These are phyloP conservation scores for Prunella fulvescens DNA, from an alignment of 2,113 vertebrate species.

Conservation along the genomic window DNA sequence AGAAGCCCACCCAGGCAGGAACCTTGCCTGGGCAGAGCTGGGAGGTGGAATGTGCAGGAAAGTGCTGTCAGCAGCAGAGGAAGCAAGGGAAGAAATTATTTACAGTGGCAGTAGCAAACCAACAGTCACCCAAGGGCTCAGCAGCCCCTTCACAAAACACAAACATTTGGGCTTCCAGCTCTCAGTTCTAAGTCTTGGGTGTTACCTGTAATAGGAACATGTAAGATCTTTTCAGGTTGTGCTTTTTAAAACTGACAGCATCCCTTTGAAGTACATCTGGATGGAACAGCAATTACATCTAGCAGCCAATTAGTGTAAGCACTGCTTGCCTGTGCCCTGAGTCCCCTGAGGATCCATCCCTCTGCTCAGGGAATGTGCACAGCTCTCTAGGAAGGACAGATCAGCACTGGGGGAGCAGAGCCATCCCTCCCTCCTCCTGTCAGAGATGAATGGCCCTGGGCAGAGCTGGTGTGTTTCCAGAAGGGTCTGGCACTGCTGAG, in stretches of 20 bases:
- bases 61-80: not conserved
- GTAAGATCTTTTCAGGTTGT: not conserved
- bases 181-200: not conserved
- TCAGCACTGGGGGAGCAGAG: not conserved
- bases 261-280: conserved; percentile 24
- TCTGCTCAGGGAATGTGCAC: not conserved
- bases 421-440: not conserved
- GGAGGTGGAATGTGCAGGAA: not conserved
- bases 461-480: not conserved
- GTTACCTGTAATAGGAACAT: not conserved
- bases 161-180: not conserved
- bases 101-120: not conserved
- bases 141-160: not conserved
- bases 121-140: not conserved
- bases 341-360: not conserved
- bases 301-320: conserved; percentile 7
- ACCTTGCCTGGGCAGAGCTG: not conserved
- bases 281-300: conserved; percentile 7
- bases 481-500: not conserved
- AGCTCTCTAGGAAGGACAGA: conserved; percentile 19
- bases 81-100: not conserved
- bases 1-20: not conserved
- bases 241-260: conserved; percentile 22
- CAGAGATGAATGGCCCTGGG: not conserved
- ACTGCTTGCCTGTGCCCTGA: not conserved